A percentile compares a stretch with the other conserved stretches of the same genome.
These are phyloP conservation scores for Ameiurus melas DNA, from an alignment of 2,113 vertebrate genomes.

Conservation along the genomic window DNA sequence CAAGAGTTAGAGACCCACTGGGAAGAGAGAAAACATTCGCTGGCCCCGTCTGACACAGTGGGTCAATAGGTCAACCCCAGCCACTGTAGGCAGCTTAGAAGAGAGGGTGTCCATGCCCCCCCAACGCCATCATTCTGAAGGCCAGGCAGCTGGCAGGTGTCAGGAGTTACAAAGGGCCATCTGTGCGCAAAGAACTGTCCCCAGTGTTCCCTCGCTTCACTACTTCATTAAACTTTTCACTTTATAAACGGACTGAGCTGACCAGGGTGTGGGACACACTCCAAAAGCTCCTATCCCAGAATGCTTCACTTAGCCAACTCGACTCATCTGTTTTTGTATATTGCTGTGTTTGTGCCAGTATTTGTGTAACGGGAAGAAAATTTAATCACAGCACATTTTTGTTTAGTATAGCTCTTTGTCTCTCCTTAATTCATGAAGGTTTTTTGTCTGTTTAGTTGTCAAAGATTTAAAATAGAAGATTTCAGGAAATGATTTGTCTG, in stretches of 20 bases:
- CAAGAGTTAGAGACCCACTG: slow-evolving; percentile 64
- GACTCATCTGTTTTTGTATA: slow-evolving; percentile 12
- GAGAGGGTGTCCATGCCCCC: slow-evolving; percentile 77
- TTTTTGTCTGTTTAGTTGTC: background rate
- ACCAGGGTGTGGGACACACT: slow-evolving; percentile 46
- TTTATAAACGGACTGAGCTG: slow-evolving; percentile 68
- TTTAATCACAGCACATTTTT: background rate
- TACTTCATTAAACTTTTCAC: slow-evolving; percentile 83
- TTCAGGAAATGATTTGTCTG: background rate
- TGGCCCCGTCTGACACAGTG: slow-evolving; percentile 77
- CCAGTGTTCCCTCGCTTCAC: slow-evolving; percentile 75
- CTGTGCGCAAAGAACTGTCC: slow-evolving; percentile 87
- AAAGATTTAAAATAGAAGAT: background rate
- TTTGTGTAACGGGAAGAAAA: background rate
- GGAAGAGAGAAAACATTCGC: slow-evolving; percentile 75
- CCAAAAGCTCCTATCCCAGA: slow-evolving; percentile 22
- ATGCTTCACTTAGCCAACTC: slow-evolving; percentile 28
- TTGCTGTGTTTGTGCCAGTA: background rate
- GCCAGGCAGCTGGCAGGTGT: slow-evolving; percentile 98
- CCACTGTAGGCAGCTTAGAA: slow-evolving; percentile 77
- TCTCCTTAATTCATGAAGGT: background rate
- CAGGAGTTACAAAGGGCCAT: slow-evolving; percentile 97
- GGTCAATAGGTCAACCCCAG: slow-evolving; percentile 78
- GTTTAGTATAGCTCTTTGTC: background rate
- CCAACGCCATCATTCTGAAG: slow-evolving; percentile 77